phyloP scores from a whole-genome alignment of 2,888 invertebrate genomes.

The Platerodrilus igneus region DNA sequence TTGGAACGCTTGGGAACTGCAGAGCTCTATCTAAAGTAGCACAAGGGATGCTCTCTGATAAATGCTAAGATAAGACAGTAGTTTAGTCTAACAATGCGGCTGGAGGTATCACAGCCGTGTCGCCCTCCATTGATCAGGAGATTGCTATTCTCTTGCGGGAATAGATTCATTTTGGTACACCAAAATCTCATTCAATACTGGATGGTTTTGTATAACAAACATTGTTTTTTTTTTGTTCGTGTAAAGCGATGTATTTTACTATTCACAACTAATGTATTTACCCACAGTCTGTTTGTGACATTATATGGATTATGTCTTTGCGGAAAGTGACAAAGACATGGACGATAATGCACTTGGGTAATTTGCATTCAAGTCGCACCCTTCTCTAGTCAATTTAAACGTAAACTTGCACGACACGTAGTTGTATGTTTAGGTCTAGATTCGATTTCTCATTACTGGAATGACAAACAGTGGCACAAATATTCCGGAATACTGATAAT shows the following conservation, averaged over 20 bases:
- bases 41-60: slow-evolving; percentile 38
- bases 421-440: slow-evolving; percentile 16
- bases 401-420: slow-evolving; percentile 11
- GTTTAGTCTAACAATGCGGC: slow-evolving; percentile 48
- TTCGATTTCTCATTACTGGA: slow-evolving; percentile 25
- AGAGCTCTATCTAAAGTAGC: slow-evolving; percentile 16
- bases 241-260: no score
- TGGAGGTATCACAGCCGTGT: slow-evolving; percentile 40
- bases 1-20: slow-evolving; percentile 12
- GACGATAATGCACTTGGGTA: no score
- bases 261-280: no score
- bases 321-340: no score
- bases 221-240: slow-evolving; percentile 9
- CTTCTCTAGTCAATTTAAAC: no score
- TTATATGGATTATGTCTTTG: no score
- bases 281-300: no score
- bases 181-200: slow-evolving; percentile 34
- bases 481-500: no score
- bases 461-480: no score
- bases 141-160: slow-evolving; percentile 45
- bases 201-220: slow-evolving; percentile 22
- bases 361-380: no score
- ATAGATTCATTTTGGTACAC: slow-evolving; percentile 49
- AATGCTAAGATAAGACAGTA: slow-evolving; percentile 45
- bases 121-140: slow-evolving; percentile 45